Conservation (phyloP, 2,797 vertebrate species). For the Xenops minutus region DNA sequence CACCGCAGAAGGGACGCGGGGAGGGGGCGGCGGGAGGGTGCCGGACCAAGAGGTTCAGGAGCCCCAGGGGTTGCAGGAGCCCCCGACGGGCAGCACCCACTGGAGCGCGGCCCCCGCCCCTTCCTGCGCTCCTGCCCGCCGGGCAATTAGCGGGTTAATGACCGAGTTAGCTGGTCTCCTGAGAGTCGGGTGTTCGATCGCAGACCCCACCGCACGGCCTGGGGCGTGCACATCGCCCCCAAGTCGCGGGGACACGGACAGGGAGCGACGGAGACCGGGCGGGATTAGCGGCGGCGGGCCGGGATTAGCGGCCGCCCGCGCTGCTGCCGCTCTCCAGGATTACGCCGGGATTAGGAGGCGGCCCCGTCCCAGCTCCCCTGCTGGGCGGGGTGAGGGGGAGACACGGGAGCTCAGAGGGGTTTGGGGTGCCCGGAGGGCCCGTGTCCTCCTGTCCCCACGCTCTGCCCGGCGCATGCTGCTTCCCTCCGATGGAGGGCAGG, state of each 20-base stretch:
- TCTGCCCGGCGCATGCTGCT: constrained; percentile 25
- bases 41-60: neutral
- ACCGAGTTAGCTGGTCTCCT: neutral
- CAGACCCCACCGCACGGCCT: neutral
- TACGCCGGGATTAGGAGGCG: constrained; percentile 71
- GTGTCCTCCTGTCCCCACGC: neutral
- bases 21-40: neutral
- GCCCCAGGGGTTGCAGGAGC: neutral
- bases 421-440: accelerated
- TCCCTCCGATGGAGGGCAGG: constrained; percentile 81
- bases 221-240: neutral
- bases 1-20: neutral
- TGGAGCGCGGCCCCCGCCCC: neutral
- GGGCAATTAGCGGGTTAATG: neutral
- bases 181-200: neutral
- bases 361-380: neutral
- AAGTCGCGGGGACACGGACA: neutral
- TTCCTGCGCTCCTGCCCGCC: neutral
- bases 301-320: constrained; percentile 62
- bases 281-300: neutral
- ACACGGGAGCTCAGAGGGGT: neutral
- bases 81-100: neutral
- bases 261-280: neutral
- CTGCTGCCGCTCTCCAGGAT: constrained; percentile 57
- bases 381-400: neutral